Evolutionary conservation across 2,888 invertebrate genomes (phyloP), one percentile per base, ranked within the genome.

Genomic region (Resseliella maxima): DNA sequence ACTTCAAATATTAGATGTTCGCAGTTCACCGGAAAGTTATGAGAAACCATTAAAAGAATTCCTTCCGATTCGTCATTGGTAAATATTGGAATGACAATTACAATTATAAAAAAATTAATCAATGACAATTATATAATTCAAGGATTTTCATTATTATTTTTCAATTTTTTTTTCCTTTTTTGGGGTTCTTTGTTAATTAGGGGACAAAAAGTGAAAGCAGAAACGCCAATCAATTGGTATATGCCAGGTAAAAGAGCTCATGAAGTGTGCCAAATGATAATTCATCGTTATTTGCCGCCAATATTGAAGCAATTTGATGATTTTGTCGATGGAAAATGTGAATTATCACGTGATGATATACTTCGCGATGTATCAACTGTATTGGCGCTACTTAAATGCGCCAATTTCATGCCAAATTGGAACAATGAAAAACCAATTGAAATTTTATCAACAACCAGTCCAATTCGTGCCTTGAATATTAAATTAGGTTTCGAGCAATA

Each of bases 191-290:
- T n/a, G 3, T 59, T 2, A 50, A 18, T 50, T 18, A 72, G 72
- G 98, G 98, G 96, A 0, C 86, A 85, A 27, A 88, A 88, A 87
- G 88, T 88, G 87, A 92, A 93, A 87, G 92, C 95, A 0, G 92
- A 94, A 38, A 91, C 95, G 27, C 92, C 94, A 10, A 91, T 97
- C 31, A 92, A 94, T 64, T 98, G 97, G 97, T 96, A 96, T 89
- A 92, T 94, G 85, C 97, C 98, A 0, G 93, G 92, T 35, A 92
- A 92, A 35, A 93, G 93, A 59, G 97, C 97, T 90, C 92, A 95
- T 0, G 90, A 91, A 0, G 93, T 94, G 87, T 94, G 95, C 0
- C 94, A 95, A 88, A 91, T 92, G 89, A 89, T 98, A 12, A 90
- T 95, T 21, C 92, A 93, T 87, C 92, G 93, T 88, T 95, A 95